A percentile compares a stretch with the other conserved stretches of the same genome.
phyloP scores from a whole-genome alignment of 2,113 vertebrate genomes.

The Actinemys pallida region DNA sequence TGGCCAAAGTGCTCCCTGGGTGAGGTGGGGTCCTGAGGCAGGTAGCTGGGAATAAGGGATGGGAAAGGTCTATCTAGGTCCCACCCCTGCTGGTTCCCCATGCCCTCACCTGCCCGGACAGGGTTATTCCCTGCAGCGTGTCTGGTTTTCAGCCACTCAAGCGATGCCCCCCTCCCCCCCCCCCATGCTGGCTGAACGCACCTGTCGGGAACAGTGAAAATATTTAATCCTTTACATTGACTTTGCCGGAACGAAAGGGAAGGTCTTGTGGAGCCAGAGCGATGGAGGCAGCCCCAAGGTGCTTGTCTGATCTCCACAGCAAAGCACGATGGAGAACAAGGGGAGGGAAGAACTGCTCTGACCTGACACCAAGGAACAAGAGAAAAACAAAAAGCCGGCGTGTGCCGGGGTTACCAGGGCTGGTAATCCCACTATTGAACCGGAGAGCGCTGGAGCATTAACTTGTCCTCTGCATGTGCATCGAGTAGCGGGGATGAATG shows the following conservation, averaged over 20 bases:
- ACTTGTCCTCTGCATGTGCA: constrained; percentile 19
- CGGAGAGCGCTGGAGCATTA: not conserved
- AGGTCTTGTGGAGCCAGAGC: not conserved
- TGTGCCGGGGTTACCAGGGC: constrained; percentile 38
- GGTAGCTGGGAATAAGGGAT: no score
- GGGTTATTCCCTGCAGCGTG: not conserved
- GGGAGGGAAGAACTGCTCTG: constrained; percentile 29
- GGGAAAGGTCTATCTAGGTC: not conserved
- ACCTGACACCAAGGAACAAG: not conserved
- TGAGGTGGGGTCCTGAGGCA: no score
- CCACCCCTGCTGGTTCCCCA: not conserved
- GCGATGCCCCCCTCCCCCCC: no score
- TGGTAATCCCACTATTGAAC: constrained; percentile 45
- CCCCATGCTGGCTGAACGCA: not conserved
- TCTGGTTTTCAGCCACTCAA: not conserved
- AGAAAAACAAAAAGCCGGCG: not conserved
- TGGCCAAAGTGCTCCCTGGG: not conserved
- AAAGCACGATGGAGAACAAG: not conserved
- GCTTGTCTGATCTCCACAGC: not conserved
- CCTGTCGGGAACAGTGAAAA: not conserved
- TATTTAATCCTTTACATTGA: not conserved
- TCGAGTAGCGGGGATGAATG: constrained; percentile 35
- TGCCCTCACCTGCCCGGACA: no score
- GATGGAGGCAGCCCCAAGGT: not conserved
- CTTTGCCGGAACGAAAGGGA: not conserved